These are phyloP conservation scores for Acronicta alni DNA, from an alignment of 2,888 invertebrate genomes.

Conservation along the genomic window DNA sequence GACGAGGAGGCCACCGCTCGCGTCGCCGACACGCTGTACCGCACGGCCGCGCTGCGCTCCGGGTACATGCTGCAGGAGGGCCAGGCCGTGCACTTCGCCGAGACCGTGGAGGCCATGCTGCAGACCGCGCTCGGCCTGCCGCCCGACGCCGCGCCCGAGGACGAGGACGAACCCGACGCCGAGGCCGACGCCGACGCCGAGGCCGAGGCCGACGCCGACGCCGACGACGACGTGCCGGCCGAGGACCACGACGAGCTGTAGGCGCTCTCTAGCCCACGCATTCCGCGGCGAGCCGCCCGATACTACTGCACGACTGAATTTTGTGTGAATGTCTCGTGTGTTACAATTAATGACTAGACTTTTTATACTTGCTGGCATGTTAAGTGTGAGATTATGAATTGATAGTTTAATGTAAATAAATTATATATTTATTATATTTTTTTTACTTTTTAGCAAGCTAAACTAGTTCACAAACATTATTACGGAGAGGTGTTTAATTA, in stretches of 20 bases:
- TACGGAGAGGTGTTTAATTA: no score
- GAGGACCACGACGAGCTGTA: conserved; percentile 76
- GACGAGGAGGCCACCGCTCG: conserved; percentile 94
- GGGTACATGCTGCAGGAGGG: conserved; percentile 95
- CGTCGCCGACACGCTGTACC: conserved; percentile 94
- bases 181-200: conserved; percentile 56
- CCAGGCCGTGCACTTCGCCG: conserved; percentile 94
- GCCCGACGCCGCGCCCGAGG: conserved; percentile 90
- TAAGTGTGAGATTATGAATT: conserved; percentile 41
- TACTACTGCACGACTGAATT: conserved; percentile 4
- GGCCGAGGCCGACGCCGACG: conserved; percentile 44
- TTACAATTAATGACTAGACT: conserved; percentile 20
- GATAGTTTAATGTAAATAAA: conserved; percentile 67
- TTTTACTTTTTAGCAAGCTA: conserved; percentile 6
- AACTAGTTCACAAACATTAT: neutral
- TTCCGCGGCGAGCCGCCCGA: conserved; percentile 6
- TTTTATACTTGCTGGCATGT: conserved; percentile 51
- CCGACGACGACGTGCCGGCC: conserved; percentile 14
- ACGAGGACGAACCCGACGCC: conserved; percentile 53
- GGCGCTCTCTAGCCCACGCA: conserved; percentile 15
- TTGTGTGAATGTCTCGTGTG: conserved; percentile 26
- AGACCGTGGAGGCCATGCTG: conserved; percentile 97
- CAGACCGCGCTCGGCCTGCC: conserved; percentile 93
- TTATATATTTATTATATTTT: conserved; percentile 64
- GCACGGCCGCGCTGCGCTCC: conserved; percentile 93